phyloP scores from a whole-genome alignment of 2,797 vertebrate genomes.

The Rhodeus uyekii region DNA sequence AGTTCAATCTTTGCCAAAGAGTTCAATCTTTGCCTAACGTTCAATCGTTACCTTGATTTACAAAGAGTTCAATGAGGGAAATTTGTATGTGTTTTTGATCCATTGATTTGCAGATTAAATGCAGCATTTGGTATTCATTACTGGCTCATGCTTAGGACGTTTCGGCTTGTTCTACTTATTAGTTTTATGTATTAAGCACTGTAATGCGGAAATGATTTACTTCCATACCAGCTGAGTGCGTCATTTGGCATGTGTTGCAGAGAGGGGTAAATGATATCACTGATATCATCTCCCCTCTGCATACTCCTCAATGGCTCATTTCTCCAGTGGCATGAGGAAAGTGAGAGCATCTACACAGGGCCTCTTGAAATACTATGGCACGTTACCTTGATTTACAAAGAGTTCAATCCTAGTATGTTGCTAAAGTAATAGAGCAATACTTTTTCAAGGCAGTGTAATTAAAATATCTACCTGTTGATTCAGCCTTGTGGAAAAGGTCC shows the following conservation, averaged over 20 bases:
- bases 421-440: too few relatives aligned
- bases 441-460: neutral
- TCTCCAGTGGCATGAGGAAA: neutral
- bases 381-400: neutral
- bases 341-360: neutral
- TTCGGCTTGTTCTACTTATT: neutral
- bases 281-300: neutral
- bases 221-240: constrained; percentile 18
- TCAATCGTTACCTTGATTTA: too few relatives aligned
- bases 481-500: neutral
- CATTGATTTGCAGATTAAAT: constrained; percentile 7
- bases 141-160: neutral
- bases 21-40: too few relatives aligned
- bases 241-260: constrained; percentile 50
- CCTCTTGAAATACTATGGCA: neutral
- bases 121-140: neutral
- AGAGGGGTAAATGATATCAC: constrained; percentile 65
- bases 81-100: neutral
- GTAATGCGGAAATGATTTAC: constrained; percentile 49
- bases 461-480: neutral
- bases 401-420: too few relatives aligned
- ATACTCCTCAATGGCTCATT: neutral
- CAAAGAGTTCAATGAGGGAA: neutral
- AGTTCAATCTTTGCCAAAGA: too few relatives aligned
- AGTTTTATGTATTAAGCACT: constrained; percentile 18